A percentile compares a stretch with the other conserved stretches of the same genome.
Conservation (phyloP, 1,140 invertebrate genomes). For the Drosophila azteca region DNA sequence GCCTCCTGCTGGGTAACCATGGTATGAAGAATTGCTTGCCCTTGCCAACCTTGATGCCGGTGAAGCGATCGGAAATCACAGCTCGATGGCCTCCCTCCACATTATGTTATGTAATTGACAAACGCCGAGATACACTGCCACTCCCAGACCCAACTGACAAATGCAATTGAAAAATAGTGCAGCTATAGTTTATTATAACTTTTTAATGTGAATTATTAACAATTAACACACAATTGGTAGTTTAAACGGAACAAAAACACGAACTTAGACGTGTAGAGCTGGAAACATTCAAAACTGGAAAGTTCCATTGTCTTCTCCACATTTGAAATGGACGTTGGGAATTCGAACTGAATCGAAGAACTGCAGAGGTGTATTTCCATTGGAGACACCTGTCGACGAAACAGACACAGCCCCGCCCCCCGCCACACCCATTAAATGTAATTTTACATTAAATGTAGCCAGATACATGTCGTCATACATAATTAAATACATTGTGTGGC, state of each 20-base stretch:
- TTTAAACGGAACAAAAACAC: conserved; percentile 30
- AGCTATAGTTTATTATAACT: conserved; percentile 65
- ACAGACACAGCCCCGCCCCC: too few species aligned
- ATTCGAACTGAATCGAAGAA: too few species aligned
- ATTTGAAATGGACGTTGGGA: too few species aligned
- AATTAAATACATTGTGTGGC: too few species aligned
- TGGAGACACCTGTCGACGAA: too few species aligned
- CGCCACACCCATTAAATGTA: too few species aligned
- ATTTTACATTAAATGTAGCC: too few species aligned
- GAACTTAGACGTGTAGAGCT: conserved; percentile 28
- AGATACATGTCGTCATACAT: too few species aligned
- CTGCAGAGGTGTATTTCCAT: too few species aligned
- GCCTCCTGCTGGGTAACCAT: conserved; percentile 99
- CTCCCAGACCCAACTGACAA: conserved; percentile 95
- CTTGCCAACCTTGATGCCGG: conserved; percentile 98
- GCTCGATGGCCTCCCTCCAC: conserved; percentile 99
- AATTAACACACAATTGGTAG: conserved; percentile 39
- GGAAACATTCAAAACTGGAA: too few species aligned
- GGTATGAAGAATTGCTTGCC: conserved; percentile 99
- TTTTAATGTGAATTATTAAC: conserved; percentile 10
- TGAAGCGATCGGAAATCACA: conserved; percentile 99
- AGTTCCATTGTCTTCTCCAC: too few species aligned
- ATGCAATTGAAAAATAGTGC: conserved; percentile 95
- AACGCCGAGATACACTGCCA: conserved; percentile 96
- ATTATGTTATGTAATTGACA: conserved; percentile 99